Base-by-base conservation (phyloP, 30 jellyfish, hydroid and myxozoan genomes). In the Turritopsis rubra region DNA sequence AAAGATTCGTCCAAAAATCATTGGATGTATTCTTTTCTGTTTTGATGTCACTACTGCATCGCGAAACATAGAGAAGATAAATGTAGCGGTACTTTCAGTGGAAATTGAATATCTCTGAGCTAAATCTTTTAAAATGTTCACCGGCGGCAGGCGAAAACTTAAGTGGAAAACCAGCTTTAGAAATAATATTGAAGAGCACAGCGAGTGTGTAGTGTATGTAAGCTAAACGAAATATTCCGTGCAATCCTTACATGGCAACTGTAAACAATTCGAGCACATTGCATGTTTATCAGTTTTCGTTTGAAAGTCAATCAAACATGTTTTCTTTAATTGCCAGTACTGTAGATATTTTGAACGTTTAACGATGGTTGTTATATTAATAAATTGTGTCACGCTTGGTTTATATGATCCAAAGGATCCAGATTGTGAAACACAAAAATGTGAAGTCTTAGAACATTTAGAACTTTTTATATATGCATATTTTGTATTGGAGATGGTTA, bases 351-450 rank as follows among this genome's bases (percentile, higher is more conserved):
- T 94, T 81, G 99, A 94, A 75, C 80, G 89, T 74, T 66, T 89
- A 1, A 83, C 99, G 7, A 94, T 94, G 92, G 8, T 84, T 29
- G 90, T 94, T 5, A 94, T 94, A 26, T 52, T 94, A 17, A 52
- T 89, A 80, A 94, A 94, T 73, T 95, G 96, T 52, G 95, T 94
- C 9, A 94, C 99, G 0, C 95, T 94, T n/a, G 99, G 99, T 28
- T 89, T 94, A 90, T 94, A 85, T 89, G 97, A 94, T 73, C 99
- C 99, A 24, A 89, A 87, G 27, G 99, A 94, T 77, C 83, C 79
- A 22, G 79, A 94, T n/a, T 94, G 99, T 88, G 18, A 52, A 1
- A 70, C 96, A 21, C 71, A 82, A 52, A 30, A 90, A 74, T 94
- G 99, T 82, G 70, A 66, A 53, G 81, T 91, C 26, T 82, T 94